Evolutionary conservation across 1,140 invertebrate species (phyloP), one percentile per base, ranked within the genome.

Genomic region (Orius insidiosus): DNA sequence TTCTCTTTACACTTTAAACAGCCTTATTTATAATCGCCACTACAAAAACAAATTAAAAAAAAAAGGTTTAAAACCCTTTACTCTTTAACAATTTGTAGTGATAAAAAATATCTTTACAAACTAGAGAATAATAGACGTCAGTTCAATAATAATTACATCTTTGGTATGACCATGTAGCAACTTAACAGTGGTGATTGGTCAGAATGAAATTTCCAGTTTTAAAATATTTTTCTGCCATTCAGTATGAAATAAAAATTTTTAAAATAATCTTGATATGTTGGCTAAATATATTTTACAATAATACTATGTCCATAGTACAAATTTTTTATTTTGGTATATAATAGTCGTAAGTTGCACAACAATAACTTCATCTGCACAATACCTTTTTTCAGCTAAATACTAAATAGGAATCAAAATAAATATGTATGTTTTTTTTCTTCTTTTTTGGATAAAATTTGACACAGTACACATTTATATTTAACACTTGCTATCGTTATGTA

Each of bases 381-480:
- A 24, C 42, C 42, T 13, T 44, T 33, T 19, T n/a, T n/a, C n/a
- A n/a, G n/a, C 47, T 48, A 48, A 44, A 35, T 37, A 32, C 47
- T 48, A 48, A 48, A 36, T 48, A 48, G 47, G 47, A 48, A 48
- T 48, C 47, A 48, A 48, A 42, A 48, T 48, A 48, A 48, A 48
- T 37, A 48, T 15, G 40, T 44, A n/a, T n/a, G n/a, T n/a, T n/a
- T n/a, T n/a, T n/a, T n/a, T n/a, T n/a, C n/a, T n/a, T n/a, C n/a
- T n/a, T n/a, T n/a, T n/a, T 19, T 43, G 41, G 13, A 44, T 48
- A 48, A 47, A 48, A 43, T 35, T 48, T 42, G 47, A 40, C 33
- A 44, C 47, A 48, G 37, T 48, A 48, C 47, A 48, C 39, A 43
- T 47, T 24, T n/a, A n/a, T 41, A 16, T 9, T 41, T 18, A 41